phyloP scores from a whole-genome alignment of 1,140 invertebrate genomes.

The Leptopilina clavipes region DNA sequence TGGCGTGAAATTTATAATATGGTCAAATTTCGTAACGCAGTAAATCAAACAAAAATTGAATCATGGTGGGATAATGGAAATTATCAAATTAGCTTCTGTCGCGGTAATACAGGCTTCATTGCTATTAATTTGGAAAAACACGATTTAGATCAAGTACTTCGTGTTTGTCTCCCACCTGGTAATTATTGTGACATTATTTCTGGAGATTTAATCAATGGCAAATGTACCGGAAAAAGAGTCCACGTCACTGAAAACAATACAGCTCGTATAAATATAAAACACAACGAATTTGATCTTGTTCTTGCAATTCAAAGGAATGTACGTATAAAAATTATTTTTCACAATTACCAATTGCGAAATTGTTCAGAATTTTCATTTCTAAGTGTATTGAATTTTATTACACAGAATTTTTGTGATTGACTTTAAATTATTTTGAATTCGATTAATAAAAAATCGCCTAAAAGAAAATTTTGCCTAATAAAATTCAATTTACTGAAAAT shows the following conservation, averaged over 20 bases:
- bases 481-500: too few relatives aligned
- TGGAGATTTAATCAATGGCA: conserved; percentile 73
- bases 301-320: conserved; percentile 77
- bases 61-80: conserved; percentile 85
- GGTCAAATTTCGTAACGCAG: conserved; percentile 84
- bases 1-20: conserved; percentile 90
- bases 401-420: too few relatives aligned
- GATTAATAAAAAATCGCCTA: too few relatives aligned
- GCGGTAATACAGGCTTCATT: conserved; percentile 83
- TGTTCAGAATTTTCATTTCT: too few relatives aligned
- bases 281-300: conserved; percentile 77
- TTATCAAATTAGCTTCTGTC: conserved; percentile 86
- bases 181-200: conserved; percentile 90
- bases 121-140: conserved; percentile 81
- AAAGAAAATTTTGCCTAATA: too few relatives aligned
- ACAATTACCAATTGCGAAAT: too few relatives aligned
- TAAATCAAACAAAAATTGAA: conserved; percentile 74
- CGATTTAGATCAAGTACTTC: conserved; percentile 76
- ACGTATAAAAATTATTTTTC: too few relatives aligned
- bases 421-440: too few relatives aligned
- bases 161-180: conserved; percentile 85
- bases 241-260: conserved; percentile 74
- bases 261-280: conserved; percentile 76
- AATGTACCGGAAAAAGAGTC: conserved; percentile 78
- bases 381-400: too few relatives aligned